Evolutionary conservation across 2,797 vertebrate genomes (phyloP), one percentile per base, ranked within the genome.

Genomic region (Hydrolagus colliei): DNA sequence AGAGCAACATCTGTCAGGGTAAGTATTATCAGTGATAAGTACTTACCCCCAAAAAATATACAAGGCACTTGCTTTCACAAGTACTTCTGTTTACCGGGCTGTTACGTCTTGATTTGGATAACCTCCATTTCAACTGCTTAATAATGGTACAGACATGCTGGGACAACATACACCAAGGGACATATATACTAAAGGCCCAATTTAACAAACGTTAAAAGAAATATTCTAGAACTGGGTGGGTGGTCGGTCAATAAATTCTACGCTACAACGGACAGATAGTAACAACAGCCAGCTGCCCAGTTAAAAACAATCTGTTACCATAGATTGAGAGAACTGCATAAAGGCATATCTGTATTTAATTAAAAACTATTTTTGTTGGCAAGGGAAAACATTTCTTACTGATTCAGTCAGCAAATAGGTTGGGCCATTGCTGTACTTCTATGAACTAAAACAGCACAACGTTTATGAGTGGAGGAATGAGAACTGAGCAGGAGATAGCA

Each of bases 351-450:
- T 84, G 63, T 18, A 84, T 52, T 84, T 71, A 27, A 84, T 84
- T 84, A 35, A 63, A 32, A 84, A 20, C 41, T 84, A 71, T 84
- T 84, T 68, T 71, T 32, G 68, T 84, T 84, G 79, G 79, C 79
- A 52, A 84, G 10, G 8, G 12, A 27, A 27, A 84, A 61, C 65
- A 35, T 80, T 67, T 35, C 27, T 80, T 67, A 35, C 18, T 9
- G 1, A 35, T 35, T 52, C 27, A 67, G 16, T 84, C 79, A 84
- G 65, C 79, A 84, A 84, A n/a, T 71, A 71, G 52, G 16, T 68
- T 84, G 65, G 27, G 32, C 22, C 65, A 71, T 32, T 84, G 32
- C 68, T 68, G 32, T 68, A 52, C 41, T 52, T 52, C 41, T 52
- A 52, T 52, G 41, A 52, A 52, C 41, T 52, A 52, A 52, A 52